Conservation (phyloP, 2,797 vertebrate species). For the Lutra lutra region DNA sequence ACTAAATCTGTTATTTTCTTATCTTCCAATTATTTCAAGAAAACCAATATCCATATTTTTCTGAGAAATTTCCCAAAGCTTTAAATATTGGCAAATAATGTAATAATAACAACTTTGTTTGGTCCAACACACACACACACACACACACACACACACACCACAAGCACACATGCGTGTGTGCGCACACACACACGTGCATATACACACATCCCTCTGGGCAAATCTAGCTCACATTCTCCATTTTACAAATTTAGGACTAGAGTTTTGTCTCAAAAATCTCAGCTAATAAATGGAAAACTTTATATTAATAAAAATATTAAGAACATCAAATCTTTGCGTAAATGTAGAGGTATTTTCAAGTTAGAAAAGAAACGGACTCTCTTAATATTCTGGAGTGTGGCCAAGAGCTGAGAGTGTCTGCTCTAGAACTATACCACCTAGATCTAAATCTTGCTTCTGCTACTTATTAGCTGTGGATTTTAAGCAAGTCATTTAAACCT, state of each 20-base stretch:
- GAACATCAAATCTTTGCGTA: not conserved
- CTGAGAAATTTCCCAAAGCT: not conserved
- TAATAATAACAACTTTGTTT: not conserved
- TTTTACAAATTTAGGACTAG: not conserved
- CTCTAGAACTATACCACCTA: not conserved
- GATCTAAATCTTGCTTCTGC: not conserved
- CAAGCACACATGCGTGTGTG: not conserved
- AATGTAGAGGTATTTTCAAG: not conserved
- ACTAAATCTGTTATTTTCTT: conserved; percentile 40
- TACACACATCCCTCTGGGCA: not conserved
- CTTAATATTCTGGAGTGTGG: not conserved
- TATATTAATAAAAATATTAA: not conserved
- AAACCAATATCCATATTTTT: conserved; percentile 24
- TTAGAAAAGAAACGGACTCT: not conserved
- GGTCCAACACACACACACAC: not conserved
- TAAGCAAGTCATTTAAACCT: not conserved
- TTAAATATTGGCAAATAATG: conserved; percentile 36
- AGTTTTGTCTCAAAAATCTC: not conserved
- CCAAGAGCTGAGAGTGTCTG: fast-evolving
- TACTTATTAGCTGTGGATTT: not conserved
- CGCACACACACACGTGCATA: not conserved
- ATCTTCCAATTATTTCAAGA: conserved; percentile 10
- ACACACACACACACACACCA: not conserved
- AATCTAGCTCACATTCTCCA: not conserved
- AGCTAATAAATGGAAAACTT: not conserved